A percentile compares a stretch with the other conserved stretches of the same genome.
phyloP scores from a whole-genome alignment of 2,888 invertebrate genomes.

The Acleris holmiana region DNA sequence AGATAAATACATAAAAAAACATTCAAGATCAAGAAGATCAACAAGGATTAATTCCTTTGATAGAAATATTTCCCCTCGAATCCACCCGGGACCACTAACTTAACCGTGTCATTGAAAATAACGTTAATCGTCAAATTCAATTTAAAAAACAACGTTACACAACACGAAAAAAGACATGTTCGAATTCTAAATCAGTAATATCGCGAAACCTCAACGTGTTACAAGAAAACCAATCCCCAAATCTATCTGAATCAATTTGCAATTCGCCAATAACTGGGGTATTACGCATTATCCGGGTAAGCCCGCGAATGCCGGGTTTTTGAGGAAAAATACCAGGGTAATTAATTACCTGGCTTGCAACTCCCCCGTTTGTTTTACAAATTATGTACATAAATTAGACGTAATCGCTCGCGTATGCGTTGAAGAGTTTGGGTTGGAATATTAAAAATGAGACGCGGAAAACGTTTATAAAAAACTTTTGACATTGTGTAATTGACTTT shows the following conservation, averaged over 20 bases:
- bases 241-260: slow-evolving; percentile 31
- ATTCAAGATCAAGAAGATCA: too few species aligned
- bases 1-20: too few species aligned
- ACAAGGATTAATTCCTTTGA: too few species aligned
- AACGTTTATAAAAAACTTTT: background rate
- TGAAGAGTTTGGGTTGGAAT: slow-evolving; percentile 16
- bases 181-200: background rate
- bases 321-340: slow-evolving; percentile 31
- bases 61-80: too few species aligned
- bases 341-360: slow-evolving; percentile 43
- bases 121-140: too few species aligned
- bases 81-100: too few species aligned
- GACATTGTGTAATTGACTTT: background rate
- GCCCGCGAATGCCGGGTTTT: slow-evolving; percentile 14
- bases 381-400: slow-evolving; percentile 47
- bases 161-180: background rate
- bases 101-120: too few species aligned
- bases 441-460: slow-evolving; percentile 12
- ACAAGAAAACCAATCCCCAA: slow-evolving; percentile 18
- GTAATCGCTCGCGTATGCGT: slow-evolving; percentile 39
- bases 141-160: too few species aligned
- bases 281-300: slow-evolving; percentile 29
- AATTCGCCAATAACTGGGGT: slow-evolving; percentile 29
- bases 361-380: slow-evolving; percentile 44
- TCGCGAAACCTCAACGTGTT: background rate